Base-by-base conservation (phyloP, 2,888 invertebrate genomes). In the Diaperis boleti region DNA sequence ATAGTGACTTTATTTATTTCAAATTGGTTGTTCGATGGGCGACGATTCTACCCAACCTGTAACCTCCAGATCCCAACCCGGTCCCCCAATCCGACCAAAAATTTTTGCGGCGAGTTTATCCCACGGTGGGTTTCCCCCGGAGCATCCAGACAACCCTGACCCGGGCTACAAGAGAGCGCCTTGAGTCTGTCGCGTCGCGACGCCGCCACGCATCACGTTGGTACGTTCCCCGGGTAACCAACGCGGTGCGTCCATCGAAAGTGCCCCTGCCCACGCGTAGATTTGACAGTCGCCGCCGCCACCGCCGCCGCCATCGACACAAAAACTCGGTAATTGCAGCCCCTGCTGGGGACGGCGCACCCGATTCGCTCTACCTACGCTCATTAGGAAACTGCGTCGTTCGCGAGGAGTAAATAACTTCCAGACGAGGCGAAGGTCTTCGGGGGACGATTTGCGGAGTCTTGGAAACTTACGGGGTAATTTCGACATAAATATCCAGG, bases 131-230 rank as follows among this genome's bases (percentile, higher is more conserved):
- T 20, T 20, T 44, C 11, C 35, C 14, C 66, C 64, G 65, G 17
- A 67, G 52, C 68, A n/a, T n/a, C n/a, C n/a, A 70, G 72, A 70
- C 71, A 73, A 66, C 73, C 72, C 71, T 74, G 74, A 74, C 72
- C 72, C 71, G 49, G 66, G 70, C 61, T 62, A 74, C 70, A 65
- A 60, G 66, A 66, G 66, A 68, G 59, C 68, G 64, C 52, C 70
- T 72, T 72, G 71, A 62, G 69, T 63, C 63, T 59, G 45, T 26
- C 33, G 63, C 63, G 63, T 59, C 63, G 37, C 52, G 54, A 52
- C 57, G 63, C 62, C 20, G 49, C 57, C 44, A 57, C 62, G 56
- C 56, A n/a, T n/a, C n/a, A 56, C 42, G 31, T 47, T 41, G 52
- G 47, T 47, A 31, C 59, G 63, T 63, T 63, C 59, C 63, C 63